Percentiles rank a stretch among this genome's conserved stretches.
Evolutionary conservation across 2,888 invertebrate species (phyloP).

Genomic region (Gymnosoma rotundatum): DNA sequence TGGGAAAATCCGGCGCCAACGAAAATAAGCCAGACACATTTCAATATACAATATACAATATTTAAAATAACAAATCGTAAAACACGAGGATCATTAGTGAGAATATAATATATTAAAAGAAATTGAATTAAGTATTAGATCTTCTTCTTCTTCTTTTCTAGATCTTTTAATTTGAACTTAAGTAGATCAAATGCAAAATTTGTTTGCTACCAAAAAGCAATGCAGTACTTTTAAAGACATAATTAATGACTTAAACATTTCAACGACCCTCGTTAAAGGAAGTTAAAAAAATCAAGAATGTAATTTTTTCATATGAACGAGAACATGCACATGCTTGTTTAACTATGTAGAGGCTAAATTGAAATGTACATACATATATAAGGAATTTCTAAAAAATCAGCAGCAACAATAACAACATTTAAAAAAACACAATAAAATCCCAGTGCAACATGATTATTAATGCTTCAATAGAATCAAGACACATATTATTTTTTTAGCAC

Average conservation of each 20-base stretch:
- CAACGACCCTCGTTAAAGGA: slow-evolving; percentile 22
- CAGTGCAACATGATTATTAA: slow-evolving; percentile 68
- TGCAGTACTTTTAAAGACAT: background rate
- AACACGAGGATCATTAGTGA: slow-evolving; percentile 17
- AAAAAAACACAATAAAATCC: slow-evolving; percentile 55
- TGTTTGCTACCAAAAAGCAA: too few species aligned
- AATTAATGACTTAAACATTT: background rate
- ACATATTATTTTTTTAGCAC: slow-evolving; percentile 14
- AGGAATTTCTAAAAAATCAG: slow-evolving; percentile 26
- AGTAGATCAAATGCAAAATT: too few species aligned
- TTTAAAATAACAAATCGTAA: background rate
- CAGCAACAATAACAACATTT: slow-evolving; percentile 14
- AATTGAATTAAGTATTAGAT: too few species aligned
- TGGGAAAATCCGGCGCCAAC: slow-evolving; percentile 61
- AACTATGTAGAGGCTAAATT: slow-evolving; percentile 18
- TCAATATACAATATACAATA: slow-evolving; percentile 31
- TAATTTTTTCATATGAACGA: slow-evolving; percentile 18
- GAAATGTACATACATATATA: slow-evolving; percentile 28
- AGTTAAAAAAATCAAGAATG: slow-evolving; percentile 4
- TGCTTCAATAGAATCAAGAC: slow-evolving; percentile 66
- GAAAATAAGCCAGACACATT: slow-evolving; percentile 55
- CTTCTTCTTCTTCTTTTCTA: too few species aligned
- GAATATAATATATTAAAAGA: too few species aligned
- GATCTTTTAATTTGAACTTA: too few species aligned
- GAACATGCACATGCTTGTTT: slow-evolving; percentile 24